phyloP scores from a whole-genome alignment of 2,797 vertebrate species.

The Chromis chromis region DNA sequence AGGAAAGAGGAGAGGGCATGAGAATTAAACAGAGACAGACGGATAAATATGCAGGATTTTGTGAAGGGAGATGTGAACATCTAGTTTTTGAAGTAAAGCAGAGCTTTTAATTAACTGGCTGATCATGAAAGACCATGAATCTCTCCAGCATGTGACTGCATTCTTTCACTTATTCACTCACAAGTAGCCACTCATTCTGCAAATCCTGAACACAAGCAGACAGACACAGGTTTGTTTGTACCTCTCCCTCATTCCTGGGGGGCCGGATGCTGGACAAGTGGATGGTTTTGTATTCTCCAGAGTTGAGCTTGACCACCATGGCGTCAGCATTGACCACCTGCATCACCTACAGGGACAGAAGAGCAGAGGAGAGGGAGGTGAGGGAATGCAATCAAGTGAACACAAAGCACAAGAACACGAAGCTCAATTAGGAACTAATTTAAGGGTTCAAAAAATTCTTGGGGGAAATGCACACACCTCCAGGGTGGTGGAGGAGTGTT shows the following conservation, averaged over 20 bases:
- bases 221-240: constrained; percentile 52
- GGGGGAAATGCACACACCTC: neutral
- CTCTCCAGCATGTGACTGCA: constrained; percentile 22
- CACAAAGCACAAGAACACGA: neutral
- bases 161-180: constrained; percentile 14
- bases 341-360: constrained; percentile 88
- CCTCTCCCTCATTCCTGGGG: constrained; percentile 93
- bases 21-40: neutral
- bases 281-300: constrained; percentile 95
- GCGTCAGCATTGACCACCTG: constrained; percentile 96
- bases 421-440: constrained; percentile 25
- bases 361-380: constrained; percentile 7
- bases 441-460: constrained; percentile 24
- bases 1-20: neutral
- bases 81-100: neutral
- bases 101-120: constrained; percentile 37
- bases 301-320: constrained; percentile 94
- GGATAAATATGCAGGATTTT: constrained; percentile 8
- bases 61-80: no score
- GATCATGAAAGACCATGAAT: constrained; percentile 20
- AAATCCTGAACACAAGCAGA: neutral
- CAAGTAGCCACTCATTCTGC: neutral
- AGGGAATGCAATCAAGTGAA: neutral
- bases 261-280: constrained; percentile 97
- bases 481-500: neutral